Evolutionary conservation across 2,113 vertebrate species (phyloP).

Genomic region (Psittacara wagleri): DNA sequence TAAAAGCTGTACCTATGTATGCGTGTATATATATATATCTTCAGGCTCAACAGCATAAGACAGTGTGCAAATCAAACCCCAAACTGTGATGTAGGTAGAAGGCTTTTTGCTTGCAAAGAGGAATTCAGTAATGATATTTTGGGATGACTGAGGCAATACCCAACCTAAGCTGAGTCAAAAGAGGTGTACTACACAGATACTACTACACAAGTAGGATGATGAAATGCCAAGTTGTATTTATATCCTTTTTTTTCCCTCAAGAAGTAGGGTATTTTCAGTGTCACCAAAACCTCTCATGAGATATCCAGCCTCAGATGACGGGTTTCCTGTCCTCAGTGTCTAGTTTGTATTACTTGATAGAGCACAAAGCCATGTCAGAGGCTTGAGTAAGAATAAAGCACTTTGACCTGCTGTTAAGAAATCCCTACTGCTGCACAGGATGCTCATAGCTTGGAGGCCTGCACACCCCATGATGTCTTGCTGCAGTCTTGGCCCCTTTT

Average conservation of each 20-base stretch:
- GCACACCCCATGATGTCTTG: background rate
- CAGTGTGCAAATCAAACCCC: background rate
- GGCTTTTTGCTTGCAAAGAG: background rate
- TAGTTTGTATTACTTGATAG: background rate
- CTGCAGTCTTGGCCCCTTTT: background rate
- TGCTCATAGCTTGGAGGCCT: background rate
- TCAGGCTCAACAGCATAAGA: background rate
- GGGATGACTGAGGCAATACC: background rate
- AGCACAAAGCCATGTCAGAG: background rate
- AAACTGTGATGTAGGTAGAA: background rate
- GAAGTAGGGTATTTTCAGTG: background rate
- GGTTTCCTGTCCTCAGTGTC: background rate
- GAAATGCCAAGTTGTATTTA: background rate
- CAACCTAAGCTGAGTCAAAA: background rate
- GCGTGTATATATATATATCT: rapidly evolving
- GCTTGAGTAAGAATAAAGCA: background rate
- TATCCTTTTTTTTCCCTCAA: background rate
- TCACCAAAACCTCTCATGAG: background rate
- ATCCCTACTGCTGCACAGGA: background rate
- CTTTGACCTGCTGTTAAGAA: background rate
- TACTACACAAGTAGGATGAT: background rate
- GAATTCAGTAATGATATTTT: background rate
- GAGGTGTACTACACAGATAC: background rate
- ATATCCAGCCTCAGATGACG: background rate
- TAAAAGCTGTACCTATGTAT: rapidly evolving